These are phyloP conservation scores for Drosophila obscura DNA, from an alignment of 1,140 invertebrate genomes.

Conservation along the genomic window DNA sequence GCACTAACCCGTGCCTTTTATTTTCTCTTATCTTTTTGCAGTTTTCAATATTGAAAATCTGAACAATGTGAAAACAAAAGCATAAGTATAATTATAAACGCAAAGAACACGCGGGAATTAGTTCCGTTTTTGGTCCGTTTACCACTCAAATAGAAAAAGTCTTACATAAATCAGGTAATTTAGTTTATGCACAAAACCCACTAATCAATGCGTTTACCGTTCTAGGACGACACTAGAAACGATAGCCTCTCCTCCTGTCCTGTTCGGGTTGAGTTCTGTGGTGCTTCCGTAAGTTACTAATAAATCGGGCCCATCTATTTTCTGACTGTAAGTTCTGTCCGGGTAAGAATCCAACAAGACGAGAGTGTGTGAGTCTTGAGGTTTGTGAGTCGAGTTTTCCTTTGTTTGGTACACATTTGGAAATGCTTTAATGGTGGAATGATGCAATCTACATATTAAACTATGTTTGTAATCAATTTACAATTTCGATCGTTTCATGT, in stretches of 20 bases:
- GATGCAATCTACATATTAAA: conserved; percentile 34
- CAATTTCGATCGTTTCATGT: conserved; percentile 69
- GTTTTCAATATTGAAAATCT: conserved; percentile 81
- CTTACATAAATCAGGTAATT: conserved; percentile 64
- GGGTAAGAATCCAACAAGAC: conserved; percentile 34
- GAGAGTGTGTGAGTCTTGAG: conserved; percentile 3
- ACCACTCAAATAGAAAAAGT: conserved; percentile 18
- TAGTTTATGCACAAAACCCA: conserved; percentile 66
- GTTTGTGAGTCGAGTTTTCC: conserved; percentile 22
- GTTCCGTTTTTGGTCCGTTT: conserved; percentile 40
- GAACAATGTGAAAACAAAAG: conserved; percentile 49
- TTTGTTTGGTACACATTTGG: conserved; percentile 49
- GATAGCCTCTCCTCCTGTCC: conserved; percentile 46
- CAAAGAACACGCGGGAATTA: conserved; percentile 34
- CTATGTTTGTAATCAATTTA: conserved; percentile 62
- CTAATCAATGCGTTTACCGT: conserved; percentile 76
- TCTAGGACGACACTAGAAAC: conserved; percentile 78
- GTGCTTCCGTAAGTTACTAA: conserved; percentile 50
- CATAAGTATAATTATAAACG: conserved; percentile 57
- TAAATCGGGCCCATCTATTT: conserved; percentile 34
- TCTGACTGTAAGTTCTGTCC: conserved; percentile 31
- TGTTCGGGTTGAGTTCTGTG: conserved; percentile 36
- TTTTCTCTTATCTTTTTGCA: conserved; percentile 80
- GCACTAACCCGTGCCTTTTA: conserved; percentile 74
- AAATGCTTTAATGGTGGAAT: conserved; percentile 42